A percentile compares a stretch with the other conserved stretches of the same genome.
Evolutionary conservation across 2,888 invertebrate species (phyloP).

Genomic region (Oeneis ivallda): DNA sequence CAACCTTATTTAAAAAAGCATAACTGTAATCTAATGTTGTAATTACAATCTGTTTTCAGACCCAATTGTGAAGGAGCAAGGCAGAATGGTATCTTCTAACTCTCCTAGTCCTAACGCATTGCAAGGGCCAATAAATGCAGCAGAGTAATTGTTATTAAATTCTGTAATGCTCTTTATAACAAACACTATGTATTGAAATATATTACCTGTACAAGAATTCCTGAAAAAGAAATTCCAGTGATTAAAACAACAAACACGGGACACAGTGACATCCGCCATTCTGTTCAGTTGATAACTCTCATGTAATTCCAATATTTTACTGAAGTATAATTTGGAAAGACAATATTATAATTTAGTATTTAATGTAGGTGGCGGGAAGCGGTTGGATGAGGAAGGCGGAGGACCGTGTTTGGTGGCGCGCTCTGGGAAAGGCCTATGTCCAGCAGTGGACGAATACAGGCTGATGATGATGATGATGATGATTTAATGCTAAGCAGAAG

Average conservation of each 20-base stretch:
- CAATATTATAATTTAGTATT: conserved; percentile 82
- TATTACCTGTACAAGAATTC: conserved; percentile 76
- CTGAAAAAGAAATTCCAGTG: conserved; percentile 62
- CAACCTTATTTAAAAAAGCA: too few species aligned
- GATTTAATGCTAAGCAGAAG: too few species aligned
- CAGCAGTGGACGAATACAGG: too few species aligned
- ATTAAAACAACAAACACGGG: conserved; percentile 48
- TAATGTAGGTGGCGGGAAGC: too few species aligned
- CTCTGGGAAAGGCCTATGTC: too few species aligned
- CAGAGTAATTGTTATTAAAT: conserved; percentile 76
- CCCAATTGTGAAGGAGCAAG: conserved; percentile 94
- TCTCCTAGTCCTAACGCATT: conserved; percentile 87
- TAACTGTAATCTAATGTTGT: too few species aligned
- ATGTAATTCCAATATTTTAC: conserved; percentile 69
- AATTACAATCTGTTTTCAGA: conserved; percentile 84
- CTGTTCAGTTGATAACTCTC: conserved; percentile 54
- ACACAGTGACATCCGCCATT: conserved; percentile 64
- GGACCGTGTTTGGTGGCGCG: too few species aligned
- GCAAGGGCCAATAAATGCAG: conserved; percentile 80
- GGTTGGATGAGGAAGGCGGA: too few species aligned
- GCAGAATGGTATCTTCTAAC: conserved; percentile 87
- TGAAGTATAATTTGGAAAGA: conserved; percentile 76
- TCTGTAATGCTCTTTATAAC: conserved; percentile 70
- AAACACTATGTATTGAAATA: conserved; percentile 75
- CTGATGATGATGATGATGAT: too few species aligned